Conservation (phyloP, 2,888 invertebrate species). For the Corbicula japonica region DNA sequence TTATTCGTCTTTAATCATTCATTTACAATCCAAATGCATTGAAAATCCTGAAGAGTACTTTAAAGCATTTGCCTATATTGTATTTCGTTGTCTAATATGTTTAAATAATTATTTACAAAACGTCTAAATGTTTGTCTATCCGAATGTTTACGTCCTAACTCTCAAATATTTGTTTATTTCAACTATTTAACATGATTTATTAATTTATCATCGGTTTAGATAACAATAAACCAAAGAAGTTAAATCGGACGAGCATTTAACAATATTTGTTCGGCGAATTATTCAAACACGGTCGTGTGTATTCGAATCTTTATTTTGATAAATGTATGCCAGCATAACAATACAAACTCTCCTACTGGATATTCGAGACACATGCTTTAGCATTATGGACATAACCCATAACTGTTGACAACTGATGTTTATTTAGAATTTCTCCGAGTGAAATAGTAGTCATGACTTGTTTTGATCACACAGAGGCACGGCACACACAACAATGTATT, state of each 20-base stretch:
- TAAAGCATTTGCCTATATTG: slow-evolving; percentile 9
- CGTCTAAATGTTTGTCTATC: slow-evolving; percentile 59
- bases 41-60: slow-evolving; percentile 14
- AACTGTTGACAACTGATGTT: too few relatives aligned
- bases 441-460: too few relatives aligned
- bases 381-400: too few relatives aligned
- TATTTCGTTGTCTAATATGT: slow-evolving; percentile 42
- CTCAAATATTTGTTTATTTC: slow-evolving; percentile 65
- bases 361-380: too few relatives aligned
- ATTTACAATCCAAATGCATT: not conserved
- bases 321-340: slow-evolving; percentile 38
- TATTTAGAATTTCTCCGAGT: too few relatives aligned
- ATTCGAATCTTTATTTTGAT: slow-evolving; percentile 39
- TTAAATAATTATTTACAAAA: slow-evolving; percentile 59
- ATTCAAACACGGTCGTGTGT: slow-evolving; percentile 64
- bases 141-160: slow-evolving; percentile 53
- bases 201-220: slow-evolving; percentile 61
- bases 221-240: slow-evolving; percentile 57
- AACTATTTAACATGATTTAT: slow-evolving; percentile 63
- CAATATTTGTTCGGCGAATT: slow-evolving; percentile 60
- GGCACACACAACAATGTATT: too few relatives aligned
- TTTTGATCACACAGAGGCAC: too few relatives aligned
- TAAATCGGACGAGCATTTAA: slow-evolving; percentile 56
- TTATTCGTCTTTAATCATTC: too few relatives aligned
- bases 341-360: not conserved